Evolutionary conservation across 1,140 invertebrate genomes (phyloP).

Genomic region (Euschistus heros): DNA sequence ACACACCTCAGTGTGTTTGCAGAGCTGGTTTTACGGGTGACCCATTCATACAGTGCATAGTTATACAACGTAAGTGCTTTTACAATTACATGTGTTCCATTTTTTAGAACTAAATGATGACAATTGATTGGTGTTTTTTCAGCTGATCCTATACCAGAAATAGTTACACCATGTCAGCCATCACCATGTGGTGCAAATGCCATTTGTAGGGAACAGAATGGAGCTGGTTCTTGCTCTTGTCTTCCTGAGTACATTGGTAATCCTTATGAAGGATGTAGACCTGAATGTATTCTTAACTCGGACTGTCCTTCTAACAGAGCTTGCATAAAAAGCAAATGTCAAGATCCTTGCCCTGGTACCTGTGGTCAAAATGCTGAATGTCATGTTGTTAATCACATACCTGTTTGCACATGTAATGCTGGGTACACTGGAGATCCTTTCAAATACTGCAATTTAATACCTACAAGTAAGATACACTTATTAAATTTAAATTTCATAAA

Average conservation of each 20-base stretch:
- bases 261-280: constrained; percentile 60
- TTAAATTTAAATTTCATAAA: too few species aligned
- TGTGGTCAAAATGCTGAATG: constrained; percentile 66
- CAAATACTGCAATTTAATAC: constrained; percentile 45
- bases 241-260: constrained; percentile 58
- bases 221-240: constrained; percentile 56
- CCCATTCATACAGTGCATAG: constrained; percentile 55
- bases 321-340: constrained; percentile 62
- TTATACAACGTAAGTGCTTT: constrained; percentile 41
- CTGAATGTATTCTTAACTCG: constrained; percentile 58
- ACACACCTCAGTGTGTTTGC: constrained; percentile 56
- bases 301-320: constrained; percentile 60
- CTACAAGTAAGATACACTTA: constrained; percentile 35
- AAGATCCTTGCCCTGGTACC: constrained; percentile 60
- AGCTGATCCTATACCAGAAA: constrained; percentile 29
- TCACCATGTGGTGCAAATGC: constrained; percentile 67
- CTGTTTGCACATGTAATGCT: constrained; percentile 53
- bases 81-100: too few species aligned
- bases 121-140: too few species aligned
- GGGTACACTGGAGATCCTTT: constrained; percentile 68
- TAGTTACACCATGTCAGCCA: constrained; percentile 53
- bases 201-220: constrained; percentile 52
- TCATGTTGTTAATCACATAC: constrained; percentile 61
- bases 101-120: too few species aligned
- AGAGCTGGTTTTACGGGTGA: constrained; percentile 53